Percentiles rank a stretch among this genome's conserved stretches.
Conservation (phyloP, 30 jellyfish, hydroid and myxozoan genomes). For the Turritopsis rubra region DNA sequence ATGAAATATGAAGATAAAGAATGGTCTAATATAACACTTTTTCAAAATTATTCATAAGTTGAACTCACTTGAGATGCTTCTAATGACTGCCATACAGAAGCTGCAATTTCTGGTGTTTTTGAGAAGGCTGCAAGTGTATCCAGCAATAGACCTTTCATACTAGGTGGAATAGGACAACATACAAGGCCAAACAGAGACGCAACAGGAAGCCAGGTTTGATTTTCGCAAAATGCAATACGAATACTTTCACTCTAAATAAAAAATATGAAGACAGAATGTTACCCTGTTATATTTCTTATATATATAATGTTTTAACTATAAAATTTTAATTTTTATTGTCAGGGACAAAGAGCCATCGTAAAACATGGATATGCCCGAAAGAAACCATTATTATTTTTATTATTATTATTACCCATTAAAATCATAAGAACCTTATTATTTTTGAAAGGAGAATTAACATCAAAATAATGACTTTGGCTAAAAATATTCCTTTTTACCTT, state of each 20-base stretch:
- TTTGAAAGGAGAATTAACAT: no score
- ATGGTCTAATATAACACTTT: not conserved
- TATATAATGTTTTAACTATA: no score
- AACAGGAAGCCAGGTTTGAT: conserved; percentile 83
- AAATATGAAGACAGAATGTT: not conserved
- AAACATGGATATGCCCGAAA: no score
- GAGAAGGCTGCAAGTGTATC: conserved; percentile 85
- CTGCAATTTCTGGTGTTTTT: conserved; percentile 75
- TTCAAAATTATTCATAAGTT: not conserved
- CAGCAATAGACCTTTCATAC: conserved; percentile 61
- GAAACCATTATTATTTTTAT: no score
- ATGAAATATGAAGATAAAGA: not conserved
- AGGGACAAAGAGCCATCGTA: no score
- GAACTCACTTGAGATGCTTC: conserved; percentile 89
- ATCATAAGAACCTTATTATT: no score
- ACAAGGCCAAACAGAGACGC: conserved; percentile 87
- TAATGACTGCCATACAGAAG: conserved; percentile 81
- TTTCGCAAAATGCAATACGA: conserved; percentile 85
- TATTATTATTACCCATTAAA: no score
- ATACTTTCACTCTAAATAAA: conserved; percentile 59
- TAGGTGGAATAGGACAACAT: conserved; percentile 82
- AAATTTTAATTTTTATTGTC: no score
- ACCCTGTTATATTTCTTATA: no score
- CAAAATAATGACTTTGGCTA: no score
- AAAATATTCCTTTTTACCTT: no score